A percentile compares a stretch with the other conserved stretches of the same genome.
These are phyloP conservation scores for Cosmia trapezina DNA, from an alignment of 2,888 invertebrate species.

Conservation along the genomic window DNA sequence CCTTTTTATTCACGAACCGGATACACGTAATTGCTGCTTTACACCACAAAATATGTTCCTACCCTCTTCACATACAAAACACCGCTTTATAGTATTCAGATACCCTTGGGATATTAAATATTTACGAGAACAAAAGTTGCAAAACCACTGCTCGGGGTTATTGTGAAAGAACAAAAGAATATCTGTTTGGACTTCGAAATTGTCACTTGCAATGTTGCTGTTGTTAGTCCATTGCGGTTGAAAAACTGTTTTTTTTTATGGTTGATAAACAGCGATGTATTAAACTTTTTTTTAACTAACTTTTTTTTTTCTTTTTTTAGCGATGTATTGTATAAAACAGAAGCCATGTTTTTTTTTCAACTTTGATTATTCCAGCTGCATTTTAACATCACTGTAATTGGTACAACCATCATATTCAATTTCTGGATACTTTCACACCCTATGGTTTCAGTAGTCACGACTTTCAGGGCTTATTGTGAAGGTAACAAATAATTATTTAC, in stretches of 20 bases:
- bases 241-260: not conserved
- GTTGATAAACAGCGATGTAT: not conserved
- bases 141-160: conserved; percentile 12
- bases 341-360: not conserved
- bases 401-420: not conserved
- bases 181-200: conserved; percentile 23
- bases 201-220: not conserved
- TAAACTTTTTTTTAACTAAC: no score
- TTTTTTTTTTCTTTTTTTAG: no score
- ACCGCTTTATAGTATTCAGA: conserved; percentile 31
- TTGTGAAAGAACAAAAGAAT: conserved; percentile 16
- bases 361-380: no score
- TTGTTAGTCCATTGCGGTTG: not conserved
- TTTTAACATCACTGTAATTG: not conserved
- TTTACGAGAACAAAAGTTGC: conserved; percentile 40
- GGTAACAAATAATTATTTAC: conserved; percentile 17
- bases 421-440: no score
- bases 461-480: not conserved
- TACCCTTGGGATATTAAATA: conserved; percentile 51
- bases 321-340: not conserved
- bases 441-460: not conserved
- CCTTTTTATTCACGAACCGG: conserved; percentile 35
- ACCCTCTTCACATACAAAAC: conserved; percentile 25
- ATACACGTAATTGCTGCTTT: conserved; percentile 26
- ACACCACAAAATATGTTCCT: conserved; percentile 30